Evolutionary conservation across 2,113 vertebrate genomes (phyloP).

Genomic region (Grammomys surdaster): DNA sequence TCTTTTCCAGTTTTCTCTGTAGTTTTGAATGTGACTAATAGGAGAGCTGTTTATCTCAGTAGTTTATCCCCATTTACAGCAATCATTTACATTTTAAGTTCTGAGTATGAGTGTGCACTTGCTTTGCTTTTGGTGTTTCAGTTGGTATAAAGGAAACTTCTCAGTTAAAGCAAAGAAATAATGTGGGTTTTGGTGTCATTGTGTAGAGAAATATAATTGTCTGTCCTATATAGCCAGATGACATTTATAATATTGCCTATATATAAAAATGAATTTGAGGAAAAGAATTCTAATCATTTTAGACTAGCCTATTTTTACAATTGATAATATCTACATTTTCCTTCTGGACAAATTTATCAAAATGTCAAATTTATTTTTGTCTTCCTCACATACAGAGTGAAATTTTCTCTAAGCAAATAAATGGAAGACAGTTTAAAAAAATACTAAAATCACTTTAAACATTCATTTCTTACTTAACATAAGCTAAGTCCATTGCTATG

Average conservation of each 20-base stretch:
- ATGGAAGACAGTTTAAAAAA: slow-evolving; percentile 13
- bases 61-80: slow-evolving; percentile 1
- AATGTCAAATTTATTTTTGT: slow-evolving; percentile 47
- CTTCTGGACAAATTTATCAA: slow-evolving; percentile 30
- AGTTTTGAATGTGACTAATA: not conserved
- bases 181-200: not conserved
- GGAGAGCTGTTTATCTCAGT: not conserved
- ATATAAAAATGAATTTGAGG: slow-evolving; percentile 24
- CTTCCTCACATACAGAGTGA: slow-evolving; percentile 16
- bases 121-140: not conserved
- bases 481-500: not conserved
- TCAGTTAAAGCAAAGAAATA: not conserved
- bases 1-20: slow-evolving; percentile 26
- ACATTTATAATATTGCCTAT: not conserved
- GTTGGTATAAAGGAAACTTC: not conserved
- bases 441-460: not conserved
- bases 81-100: not conserved
- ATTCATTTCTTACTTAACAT: not conserved
- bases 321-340: slow-evolving; percentile 47
- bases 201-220: not conserved
- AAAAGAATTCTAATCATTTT: slow-evolving; percentile 34
- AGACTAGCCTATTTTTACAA: slow-evolving; percentile 43
- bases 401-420: slow-evolving; percentile 3
- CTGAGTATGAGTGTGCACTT: not conserved
- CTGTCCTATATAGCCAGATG: not conserved